Evolutionary conservation across 2,888 invertebrate species (phyloP).

Genomic region (Chloroclystis v-ata): DNA sequence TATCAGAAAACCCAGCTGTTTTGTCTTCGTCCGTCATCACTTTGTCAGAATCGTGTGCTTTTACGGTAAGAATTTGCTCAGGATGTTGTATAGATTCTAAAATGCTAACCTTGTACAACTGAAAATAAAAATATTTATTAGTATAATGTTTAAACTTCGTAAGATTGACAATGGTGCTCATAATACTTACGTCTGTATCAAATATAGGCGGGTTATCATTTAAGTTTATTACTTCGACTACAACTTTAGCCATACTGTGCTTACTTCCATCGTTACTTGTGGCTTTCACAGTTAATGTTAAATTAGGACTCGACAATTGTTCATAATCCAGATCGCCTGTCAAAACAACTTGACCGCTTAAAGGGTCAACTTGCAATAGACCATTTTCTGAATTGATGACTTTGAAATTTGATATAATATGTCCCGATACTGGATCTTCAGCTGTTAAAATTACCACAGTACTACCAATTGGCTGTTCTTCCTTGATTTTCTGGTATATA

Average conservation of each 20-base stretch:
- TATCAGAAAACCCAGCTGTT: conserved; percentile 81
- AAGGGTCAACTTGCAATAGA: conserved; percentile 78
- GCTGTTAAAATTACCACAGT: conserved; percentile 83
- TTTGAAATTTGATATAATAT: conserved; percentile 79
- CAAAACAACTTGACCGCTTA: conserved; percentile 85
- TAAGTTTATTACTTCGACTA: conserved; percentile 83
- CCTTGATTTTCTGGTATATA: conserved; percentile 82
- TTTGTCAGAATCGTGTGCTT: conserved; percentile 84
- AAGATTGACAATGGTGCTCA: neutral
- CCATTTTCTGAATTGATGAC: conserved; percentile 76
- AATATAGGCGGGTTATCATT: conserved; percentile 89
- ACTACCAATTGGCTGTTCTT: conserved; percentile 87
- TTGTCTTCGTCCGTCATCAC: conserved; percentile 77
- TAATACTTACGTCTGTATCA: conserved; percentile 74
- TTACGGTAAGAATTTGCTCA: conserved; percentile 81
- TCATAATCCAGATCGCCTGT: conserved; percentile 88
- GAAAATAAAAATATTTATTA: conserved; percentile 25
- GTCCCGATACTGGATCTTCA: conserved; percentile 83
- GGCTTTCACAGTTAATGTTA: conserved; percentile 77
- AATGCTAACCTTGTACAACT: conserved; percentile 84
- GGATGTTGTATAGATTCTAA: conserved; percentile 83
- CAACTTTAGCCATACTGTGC: conserved; percentile 82
- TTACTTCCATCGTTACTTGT: conserved; percentile 73
- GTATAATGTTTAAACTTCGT: neutral
- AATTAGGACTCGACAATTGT: conserved; percentile 78